phyloP scores from a whole-genome alignment of 35 echinoderm and acorn worm species.

The Patiria miniata region DNA sequence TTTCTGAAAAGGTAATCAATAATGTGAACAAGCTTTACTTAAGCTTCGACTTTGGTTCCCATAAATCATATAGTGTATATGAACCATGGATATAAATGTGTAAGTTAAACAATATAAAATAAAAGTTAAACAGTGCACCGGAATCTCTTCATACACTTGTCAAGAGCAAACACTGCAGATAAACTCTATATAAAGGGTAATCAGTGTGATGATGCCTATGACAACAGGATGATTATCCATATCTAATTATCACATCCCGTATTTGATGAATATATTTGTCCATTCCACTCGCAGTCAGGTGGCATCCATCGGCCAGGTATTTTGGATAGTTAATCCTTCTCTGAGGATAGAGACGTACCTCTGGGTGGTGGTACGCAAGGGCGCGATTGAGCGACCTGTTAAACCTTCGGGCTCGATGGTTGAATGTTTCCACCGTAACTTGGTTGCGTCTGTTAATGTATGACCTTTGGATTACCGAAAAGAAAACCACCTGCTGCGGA shows the following conservation, averaged over 20 bases:
- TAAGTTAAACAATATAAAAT: no score
- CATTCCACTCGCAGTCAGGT: not conserved
- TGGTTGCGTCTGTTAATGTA: not conserved
- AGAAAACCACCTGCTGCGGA: not conserved
- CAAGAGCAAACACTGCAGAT: no score
- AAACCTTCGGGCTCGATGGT: not conserved
- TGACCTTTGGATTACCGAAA: not conserved
- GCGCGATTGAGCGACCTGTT: not conserved
- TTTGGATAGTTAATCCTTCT: not conserved
- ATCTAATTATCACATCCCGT: not conserved
- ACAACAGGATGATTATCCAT: no score
- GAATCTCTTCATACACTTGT: no score
- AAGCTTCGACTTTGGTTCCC: no score
- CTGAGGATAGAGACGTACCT: not conserved
- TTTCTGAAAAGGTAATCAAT: no score
- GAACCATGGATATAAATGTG: no score
- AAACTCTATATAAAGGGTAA: no score
- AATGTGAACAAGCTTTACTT: no score
- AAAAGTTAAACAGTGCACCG: no score
- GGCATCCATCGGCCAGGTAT: not conserved
- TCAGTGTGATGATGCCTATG: no score
- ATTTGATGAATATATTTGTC: not conserved
- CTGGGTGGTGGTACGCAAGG: not conserved
- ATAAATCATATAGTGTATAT: no score
- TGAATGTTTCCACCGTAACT: not conserved